Conservation (phyloP, 1,140 invertebrate genomes). For the Cryptotermes secundus region DNA sequence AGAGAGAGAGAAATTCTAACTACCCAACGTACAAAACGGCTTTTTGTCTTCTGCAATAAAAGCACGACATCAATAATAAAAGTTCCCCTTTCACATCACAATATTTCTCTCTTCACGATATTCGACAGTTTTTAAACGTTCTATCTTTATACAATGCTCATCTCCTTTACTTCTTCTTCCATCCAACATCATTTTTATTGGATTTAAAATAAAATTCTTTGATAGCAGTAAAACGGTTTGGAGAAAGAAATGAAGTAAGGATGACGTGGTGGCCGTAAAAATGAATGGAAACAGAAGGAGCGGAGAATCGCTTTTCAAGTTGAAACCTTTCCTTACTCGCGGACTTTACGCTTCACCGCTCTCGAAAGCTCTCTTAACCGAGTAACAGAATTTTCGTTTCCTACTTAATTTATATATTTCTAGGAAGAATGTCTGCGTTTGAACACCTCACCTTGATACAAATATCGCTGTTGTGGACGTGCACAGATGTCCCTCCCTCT, state of each 20-base stretch:
- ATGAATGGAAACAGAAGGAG: background rate
- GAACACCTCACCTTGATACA: background rate
- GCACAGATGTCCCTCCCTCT: too few relatives aligned
- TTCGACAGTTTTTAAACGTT: background rate
- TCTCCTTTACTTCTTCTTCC: background rate
- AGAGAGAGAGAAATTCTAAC: background rate
- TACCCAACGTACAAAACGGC: background rate
- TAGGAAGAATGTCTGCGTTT: background rate
- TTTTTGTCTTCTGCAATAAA: background rate
- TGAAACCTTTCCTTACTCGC: background rate
- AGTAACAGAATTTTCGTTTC: background rate
- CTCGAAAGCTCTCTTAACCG: background rate
- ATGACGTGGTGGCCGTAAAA: background rate
- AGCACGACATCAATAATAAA: background rate
- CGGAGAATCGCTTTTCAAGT: background rate
- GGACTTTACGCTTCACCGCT: background rate
- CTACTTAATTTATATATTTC: conserved; percentile 1
- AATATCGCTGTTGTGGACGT: background rate
- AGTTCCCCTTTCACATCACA: background rate
- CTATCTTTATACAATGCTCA: background rate
- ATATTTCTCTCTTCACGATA: background rate
- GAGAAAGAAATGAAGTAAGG: background rate
- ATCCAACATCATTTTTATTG: background rate
- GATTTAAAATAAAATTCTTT: conserved; percentile 15
- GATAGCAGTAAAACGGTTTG: background rate